A percentile compares a stretch with the other conserved stretches of the same genome.
Conservation (phyloP, 2,888 invertebrate genomes). For the Drosophila hawaiiensis region DNA sequence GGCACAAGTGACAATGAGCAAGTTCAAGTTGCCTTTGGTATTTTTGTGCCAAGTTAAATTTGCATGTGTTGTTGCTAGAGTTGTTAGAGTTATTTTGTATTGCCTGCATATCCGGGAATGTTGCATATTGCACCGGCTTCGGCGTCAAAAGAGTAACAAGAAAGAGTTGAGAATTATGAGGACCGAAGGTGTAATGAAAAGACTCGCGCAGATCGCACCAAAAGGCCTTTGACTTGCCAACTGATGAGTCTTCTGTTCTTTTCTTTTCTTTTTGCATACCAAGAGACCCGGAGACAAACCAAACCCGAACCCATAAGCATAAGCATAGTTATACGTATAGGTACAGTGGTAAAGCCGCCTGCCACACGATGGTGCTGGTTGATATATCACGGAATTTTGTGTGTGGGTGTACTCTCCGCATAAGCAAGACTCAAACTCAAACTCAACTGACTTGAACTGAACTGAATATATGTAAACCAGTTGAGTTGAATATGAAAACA, state of each 20-base stretch:
- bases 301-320: slow-evolving; percentile 2
- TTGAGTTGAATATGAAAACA: slow-evolving; percentile 78
- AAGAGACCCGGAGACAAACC: slow-evolving; percentile 8
- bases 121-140: slow-evolving; percentile 35
- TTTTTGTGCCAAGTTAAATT: neutral
- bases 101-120: slow-evolving; percentile 1
- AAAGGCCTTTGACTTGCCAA: slow-evolving; percentile 35
- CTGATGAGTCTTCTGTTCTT: slow-evolving; percentile 36
- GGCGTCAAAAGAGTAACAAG: slow-evolving; percentile 49
- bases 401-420: slow-evolving; percentile 76
- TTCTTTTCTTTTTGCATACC: slow-evolving; percentile 61
- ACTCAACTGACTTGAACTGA: slow-evolving; percentile 9
- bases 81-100: neutral
- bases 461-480: slow-evolving; percentile 77
- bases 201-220: slow-evolving; percentile 30
- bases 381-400: slow-evolving; percentile 81
- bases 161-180: slow-evolving; percentile 58
- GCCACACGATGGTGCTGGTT: slow-evolving; percentile 73
- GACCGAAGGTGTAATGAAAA: slow-evolving; percentile 68
- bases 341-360: slow-evolving; percentile 40
- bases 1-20: slow-evolving; percentile 15
- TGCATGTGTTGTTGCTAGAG: neutral
- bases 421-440: slow-evolving; percentile 46
- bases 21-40: neutral
- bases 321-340: slow-evolving; percentile 24